Conservation (phyloP, 2,113 vertebrate species). For the Zeus faber region DNA sequence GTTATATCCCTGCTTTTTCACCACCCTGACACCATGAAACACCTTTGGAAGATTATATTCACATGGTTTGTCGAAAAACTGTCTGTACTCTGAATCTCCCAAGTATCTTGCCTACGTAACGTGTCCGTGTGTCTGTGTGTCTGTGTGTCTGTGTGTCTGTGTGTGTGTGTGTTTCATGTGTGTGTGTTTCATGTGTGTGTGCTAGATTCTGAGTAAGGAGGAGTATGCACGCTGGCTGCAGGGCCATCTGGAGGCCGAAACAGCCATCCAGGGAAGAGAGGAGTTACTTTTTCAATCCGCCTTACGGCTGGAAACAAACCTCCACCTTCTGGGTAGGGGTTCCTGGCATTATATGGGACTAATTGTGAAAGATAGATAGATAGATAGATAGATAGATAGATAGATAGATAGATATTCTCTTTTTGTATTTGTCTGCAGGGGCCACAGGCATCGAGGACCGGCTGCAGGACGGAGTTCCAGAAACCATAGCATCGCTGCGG, state of each 20-base stretch:
- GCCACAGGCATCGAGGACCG: conserved; percentile 95
- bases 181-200: conserved; percentile 9
- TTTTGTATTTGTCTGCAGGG: conserved; percentile 64
- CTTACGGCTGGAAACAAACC: conserved; percentile 85
- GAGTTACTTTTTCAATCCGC: conserved; percentile 93
- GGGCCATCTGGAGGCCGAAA: conserved; percentile 89
- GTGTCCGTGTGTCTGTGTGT: too few relatives aligned
- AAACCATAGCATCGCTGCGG: conserved; percentile 86
- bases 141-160: background rate
- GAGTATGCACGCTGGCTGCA: conserved; percentile 92
- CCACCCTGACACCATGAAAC: conserved; percentile 35
- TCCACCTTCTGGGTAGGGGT: conserved; percentile 89
- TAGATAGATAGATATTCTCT: too few relatives aligned
- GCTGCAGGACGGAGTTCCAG: conserved; percentile 93
- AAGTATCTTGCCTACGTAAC: too few relatives aligned
- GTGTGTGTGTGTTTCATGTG: background rate
- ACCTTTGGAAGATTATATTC: too few relatives aligned
- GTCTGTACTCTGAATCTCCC: too few relatives aligned
- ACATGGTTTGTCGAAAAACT: too few relatives aligned
- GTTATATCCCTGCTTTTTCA: conserved; percentile 31
- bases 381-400: too few relatives aligned
- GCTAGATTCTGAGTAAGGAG: conserved; percentile 88
- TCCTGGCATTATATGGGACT: background rate
- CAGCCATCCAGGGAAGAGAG: conserved; percentile 87
- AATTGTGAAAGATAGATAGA: too few relatives aligned